A percentile compares a stretch with the other conserved stretches of the same genome.
Evolutionary conservation across 2,888 invertebrate species (phyloP).

Genomic region (Neocrepidodera transversa): DNA sequence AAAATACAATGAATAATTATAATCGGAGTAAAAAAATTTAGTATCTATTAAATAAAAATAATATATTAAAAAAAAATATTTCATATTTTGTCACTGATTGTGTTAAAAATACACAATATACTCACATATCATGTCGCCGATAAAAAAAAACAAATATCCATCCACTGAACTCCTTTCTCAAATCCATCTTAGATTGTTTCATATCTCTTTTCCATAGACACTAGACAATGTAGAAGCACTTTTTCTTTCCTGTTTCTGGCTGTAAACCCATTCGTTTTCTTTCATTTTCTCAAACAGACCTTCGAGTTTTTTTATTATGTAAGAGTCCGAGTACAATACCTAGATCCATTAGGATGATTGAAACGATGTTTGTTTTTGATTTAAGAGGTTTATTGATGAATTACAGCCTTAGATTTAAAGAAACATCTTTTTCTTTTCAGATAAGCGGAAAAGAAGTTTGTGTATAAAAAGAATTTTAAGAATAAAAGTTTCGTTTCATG

Average conservation of each 20-base stretch:
- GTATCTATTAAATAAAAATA: no score
- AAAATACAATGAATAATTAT: no score
- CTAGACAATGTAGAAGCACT: conserved; percentile 2
- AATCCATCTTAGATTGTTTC: conserved; percentile 6
- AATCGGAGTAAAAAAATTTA: no score
- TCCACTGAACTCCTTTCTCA: no score
- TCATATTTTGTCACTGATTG: no score
- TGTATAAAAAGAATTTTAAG: no score
- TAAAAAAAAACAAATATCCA: no score
- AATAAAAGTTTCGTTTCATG: no score
- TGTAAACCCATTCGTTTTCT: conserved; percentile 24
- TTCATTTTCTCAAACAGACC: conserved; percentile 10
- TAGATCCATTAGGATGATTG: conserved; percentile 39
- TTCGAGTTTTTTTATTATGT: conserved; percentile 28
- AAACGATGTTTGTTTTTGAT: conserved; percentile 38
- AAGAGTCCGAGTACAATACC: conserved; percentile 29
- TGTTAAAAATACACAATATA: no score
- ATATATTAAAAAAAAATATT: no score
- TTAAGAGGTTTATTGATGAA: conserved; percentile 38
- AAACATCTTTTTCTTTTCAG: conserved; percentile 1
- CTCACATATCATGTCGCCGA: no score
- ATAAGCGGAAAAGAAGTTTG: not conserved
- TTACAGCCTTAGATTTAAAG: conserved; percentile 25
- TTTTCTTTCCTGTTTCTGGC: not conserved
- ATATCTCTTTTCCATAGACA: conserved; percentile 1